Conservation (phyloP, 2,797 vertebrate genomes). For the Melopsittacus undulatus region DNA sequence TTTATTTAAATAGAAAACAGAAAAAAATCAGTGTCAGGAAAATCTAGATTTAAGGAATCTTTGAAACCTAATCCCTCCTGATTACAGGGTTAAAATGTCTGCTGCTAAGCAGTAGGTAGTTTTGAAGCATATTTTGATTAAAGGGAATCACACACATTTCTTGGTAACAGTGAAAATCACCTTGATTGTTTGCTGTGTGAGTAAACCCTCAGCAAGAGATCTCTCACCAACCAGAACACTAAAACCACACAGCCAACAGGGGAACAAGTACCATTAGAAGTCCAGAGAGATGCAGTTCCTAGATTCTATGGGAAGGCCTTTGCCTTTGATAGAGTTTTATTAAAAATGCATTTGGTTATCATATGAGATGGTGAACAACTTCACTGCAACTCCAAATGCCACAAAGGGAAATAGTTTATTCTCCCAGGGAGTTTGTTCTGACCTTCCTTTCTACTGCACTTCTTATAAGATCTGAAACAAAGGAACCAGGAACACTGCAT, state of each 20-base stretch:
- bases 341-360: neutral
- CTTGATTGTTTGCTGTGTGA: neutral
- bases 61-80: neutral
- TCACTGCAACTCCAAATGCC: neutral
- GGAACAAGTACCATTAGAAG: neutral
- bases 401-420: neutral
- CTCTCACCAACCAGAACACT: neutral
- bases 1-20: neutral
- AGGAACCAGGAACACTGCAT: neutral
- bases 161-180: neutral
- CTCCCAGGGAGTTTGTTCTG: neutral
- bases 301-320: neutral
- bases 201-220: neutral
- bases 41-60: neutral
- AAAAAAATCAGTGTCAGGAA: neutral
- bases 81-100: neutral
- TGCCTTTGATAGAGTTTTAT: neutral
- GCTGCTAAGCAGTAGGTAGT: neutral
- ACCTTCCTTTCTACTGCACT: neutral
- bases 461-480: neutral
- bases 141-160: neutral
- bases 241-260: neutral
- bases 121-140: neutral
- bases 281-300: neutral
- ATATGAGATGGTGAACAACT: neutral